Base-by-base conservation (phyloP, 2,888 invertebrate genomes). In the Icerya purchasi region DNA sequence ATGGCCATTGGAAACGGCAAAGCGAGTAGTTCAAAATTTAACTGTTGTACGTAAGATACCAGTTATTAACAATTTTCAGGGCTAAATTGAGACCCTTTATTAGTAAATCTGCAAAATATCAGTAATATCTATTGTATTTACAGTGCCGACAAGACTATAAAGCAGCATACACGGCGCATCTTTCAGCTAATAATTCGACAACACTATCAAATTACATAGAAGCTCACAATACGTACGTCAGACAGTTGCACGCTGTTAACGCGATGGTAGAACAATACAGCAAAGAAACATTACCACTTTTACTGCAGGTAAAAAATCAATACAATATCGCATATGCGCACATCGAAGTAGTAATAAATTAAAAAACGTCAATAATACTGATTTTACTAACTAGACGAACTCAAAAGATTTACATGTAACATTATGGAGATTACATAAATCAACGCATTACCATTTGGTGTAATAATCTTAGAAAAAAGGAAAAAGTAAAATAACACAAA, bases 191-290 rank as follows among this genome's bases (percentile, higher is more conserved):
- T 65, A 70, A 65, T 65, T 84, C 78, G 65, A 72, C 72, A 22
- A 69, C 71, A 19, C 68, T 74, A 57, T 71, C 72, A n/a, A 80
- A 81, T 60, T 91, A 92, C 73, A 84, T 90, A 70, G 90, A 91
- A 70, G 82, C 87, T 18, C 93, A 94, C 75, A 94, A 94, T 75
- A 84, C 84, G 64, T 93, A 93, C 74, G 84, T 94, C 63, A 87
- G 91, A 67, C 92, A 93, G 70, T 75, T 94, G 65, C 84, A 87
- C 65, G 89, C 92, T 54, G 89, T 91, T 65, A 94, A 94, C 71
- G 88, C 89, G 50, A 89, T 92, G 82, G 78, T 90, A 65, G 90
- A 91, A 67, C 84, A 86, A 69, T 94, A 90, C 73, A 82, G 88
- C 70, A 80, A 80, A 66, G 81, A 85, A 67, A 88, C 88, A 61